Conservation (phyloP, 30 jellyfish, hydroid and myxozoan genomes). For the Rhopilema esculentum region DNA sequence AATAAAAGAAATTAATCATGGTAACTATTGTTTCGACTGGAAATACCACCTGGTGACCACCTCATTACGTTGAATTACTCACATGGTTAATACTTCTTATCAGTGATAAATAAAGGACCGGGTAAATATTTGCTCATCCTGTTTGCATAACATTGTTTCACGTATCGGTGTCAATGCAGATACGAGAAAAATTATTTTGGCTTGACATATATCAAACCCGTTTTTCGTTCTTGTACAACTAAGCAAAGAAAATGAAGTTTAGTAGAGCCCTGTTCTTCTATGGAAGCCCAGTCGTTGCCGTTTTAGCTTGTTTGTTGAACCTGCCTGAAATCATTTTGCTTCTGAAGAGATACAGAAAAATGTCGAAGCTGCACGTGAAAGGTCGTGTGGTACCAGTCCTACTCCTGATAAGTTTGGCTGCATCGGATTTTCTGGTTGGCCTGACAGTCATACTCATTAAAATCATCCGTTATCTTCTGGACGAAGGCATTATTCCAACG, state of each 20-base stretch:
- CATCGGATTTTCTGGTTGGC: slow-evolving; percentile 74
- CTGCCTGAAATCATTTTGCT: slow-evolving; percentile 52
- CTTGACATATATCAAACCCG: background rate
- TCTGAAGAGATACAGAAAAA: slow-evolving; percentile 12
- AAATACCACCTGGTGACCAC: too few species aligned
- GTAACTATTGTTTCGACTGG: too few species aligned
- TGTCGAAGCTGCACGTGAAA: slow-evolving; percentile 7
- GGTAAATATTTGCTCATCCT: background rate
- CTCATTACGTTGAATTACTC: too few species aligned
- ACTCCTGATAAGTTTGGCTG: slow-evolving; percentile 53
- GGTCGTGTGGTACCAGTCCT: slow-evolving; percentile 40
- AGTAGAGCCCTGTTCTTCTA: slow-evolving; percentile 18
- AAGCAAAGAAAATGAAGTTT: slow-evolving; percentile 59
- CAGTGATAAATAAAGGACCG: too few species aligned
- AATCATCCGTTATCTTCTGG: slow-evolving; percentile 9
- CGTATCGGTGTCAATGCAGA: background rate
- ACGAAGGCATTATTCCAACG: background rate
- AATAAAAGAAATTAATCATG: too few species aligned
- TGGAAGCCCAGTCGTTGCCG: slow-evolving; percentile 76
- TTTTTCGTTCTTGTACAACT: background rate
- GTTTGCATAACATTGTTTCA: background rate
- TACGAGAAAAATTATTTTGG: background rate
- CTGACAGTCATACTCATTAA: slow-evolving; percentile 31
- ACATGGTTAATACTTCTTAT: too few species aligned
- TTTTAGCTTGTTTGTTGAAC: slow-evolving; percentile 51